A percentile compares a stretch with the other conserved stretches of the same genome.
phyloP scores from a whole-genome alignment of 2,113 vertebrate species.

The Odocoileus virginianus region DNA sequence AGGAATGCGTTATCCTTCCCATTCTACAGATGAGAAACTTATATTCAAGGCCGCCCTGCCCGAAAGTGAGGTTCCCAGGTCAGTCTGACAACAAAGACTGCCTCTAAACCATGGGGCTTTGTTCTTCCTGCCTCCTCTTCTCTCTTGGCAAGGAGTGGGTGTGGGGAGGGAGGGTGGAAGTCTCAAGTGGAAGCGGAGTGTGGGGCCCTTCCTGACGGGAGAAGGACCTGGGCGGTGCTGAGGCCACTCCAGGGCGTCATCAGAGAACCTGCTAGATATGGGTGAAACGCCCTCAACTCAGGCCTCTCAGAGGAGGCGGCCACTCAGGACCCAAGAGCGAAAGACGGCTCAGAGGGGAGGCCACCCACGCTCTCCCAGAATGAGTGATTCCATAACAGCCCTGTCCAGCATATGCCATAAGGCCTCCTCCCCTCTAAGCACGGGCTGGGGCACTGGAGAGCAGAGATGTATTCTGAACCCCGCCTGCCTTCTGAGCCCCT shows the following conservation, averaged over 20 bases:
- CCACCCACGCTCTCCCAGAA: background rate
- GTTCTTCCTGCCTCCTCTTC: background rate
- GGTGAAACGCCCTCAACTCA: background rate
- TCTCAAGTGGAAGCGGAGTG: background rate
- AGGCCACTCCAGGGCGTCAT: background rate
- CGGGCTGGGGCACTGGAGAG: background rate
- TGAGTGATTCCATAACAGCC: background rate
- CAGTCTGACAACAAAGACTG: background rate
- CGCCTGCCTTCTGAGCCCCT: background rate
- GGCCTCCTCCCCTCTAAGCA: background rate
- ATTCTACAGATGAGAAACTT: background rate
- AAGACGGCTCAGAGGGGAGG: no score
- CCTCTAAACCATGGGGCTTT: background rate
- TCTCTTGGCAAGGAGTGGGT: background rate
- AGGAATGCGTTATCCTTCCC: background rate
- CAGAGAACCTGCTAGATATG: background rate
- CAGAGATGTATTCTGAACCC: background rate
- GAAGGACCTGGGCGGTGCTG: background rate
- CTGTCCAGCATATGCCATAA: background rate
- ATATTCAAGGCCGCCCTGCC: background rate
- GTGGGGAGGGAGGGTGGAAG: background rate
- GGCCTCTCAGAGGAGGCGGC: background rate
- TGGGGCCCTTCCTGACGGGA: background rate
- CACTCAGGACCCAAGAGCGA: background rate
- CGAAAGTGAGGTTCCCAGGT: background rate